Percentiles rank a stretch among this genome's conserved stretches.
These are phyloP conservation scores for Auanema sp. DNA, from an alignment of 2,888 invertebrate genomes.

Conservation along the genomic window DNA sequence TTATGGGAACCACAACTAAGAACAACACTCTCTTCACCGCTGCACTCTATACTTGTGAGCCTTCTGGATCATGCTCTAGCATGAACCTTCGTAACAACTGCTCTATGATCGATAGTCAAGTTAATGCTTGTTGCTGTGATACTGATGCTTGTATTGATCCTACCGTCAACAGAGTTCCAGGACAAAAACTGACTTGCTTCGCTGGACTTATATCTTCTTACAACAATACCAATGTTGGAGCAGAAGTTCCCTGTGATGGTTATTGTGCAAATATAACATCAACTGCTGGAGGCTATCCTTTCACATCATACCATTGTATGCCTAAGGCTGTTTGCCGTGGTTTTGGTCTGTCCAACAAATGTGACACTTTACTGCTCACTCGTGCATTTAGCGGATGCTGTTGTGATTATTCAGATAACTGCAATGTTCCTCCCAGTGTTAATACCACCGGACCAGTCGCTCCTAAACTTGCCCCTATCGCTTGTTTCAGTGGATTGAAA, in stretches of 20 bases:
- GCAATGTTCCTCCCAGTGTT: conserved; percentile 26
- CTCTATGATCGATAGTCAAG: conserved; percentile 27
- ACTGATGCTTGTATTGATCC: conserved; percentile 44
- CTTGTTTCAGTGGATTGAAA: conserved; percentile 39
- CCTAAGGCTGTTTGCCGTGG: conserved; percentile 34
- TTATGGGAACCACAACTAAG: conserved; percentile 23
- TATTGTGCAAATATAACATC: conserved; percentile 31
- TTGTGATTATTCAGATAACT: conserved; percentile 29
- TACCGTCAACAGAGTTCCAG: conserved; percentile 30
- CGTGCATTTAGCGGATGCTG: conserved; percentile 30
- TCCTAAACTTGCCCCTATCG: conserved; percentile 32
- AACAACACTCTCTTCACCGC: conserved; percentile 22
- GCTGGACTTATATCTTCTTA: conserved; percentile 14
- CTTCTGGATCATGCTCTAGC: conserved; percentile 29
- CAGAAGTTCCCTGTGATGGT: conserved; percentile 34
- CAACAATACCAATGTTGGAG: conserved; percentile 17
- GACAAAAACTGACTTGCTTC: conserved; percentile 16
- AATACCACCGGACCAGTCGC: conserved; percentile 25
- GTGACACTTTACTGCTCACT: conserved; percentile 25
- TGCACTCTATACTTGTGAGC: conserved; percentile 40
- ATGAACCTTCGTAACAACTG: conserved; percentile 41
- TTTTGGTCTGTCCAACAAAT: conserved; percentile 34
- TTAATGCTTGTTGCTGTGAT: conserved; percentile 43
- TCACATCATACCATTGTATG: conserved; percentile 39
- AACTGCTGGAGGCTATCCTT: conserved; percentile 16